A percentile compares a stretch with the other conserved stretches of the same genome.
These are phyloP conservation scores for Ephestia elutella DNA, from an alignment of 1,140 invertebrate species.

Conservation along the genomic window DNA sequence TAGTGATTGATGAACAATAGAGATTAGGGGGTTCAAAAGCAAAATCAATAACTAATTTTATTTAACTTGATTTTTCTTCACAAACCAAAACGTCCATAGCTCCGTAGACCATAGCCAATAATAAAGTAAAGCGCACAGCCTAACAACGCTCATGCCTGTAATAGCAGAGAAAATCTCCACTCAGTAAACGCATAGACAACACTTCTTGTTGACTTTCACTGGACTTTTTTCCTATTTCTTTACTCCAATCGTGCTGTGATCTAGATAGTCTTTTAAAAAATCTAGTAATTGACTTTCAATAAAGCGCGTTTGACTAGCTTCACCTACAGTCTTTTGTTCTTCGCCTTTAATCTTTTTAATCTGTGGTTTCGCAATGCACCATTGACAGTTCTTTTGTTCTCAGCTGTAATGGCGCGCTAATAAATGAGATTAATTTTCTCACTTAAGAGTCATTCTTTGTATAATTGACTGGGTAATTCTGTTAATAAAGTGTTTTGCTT, in stretches of 20 bases:
- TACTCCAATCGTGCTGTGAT: conserved; percentile 13
- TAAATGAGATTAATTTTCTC: conserved; percentile 4
- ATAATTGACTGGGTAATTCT: background rate
- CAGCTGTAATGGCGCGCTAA: background rate
- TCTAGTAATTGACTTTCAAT: background rate
- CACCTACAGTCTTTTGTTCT: conserved; percentile 10
- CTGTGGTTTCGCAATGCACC: background rate
- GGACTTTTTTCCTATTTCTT: conserved; percentile 18
- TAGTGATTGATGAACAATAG: no score
- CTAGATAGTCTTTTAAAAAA: conserved; percentile 11
- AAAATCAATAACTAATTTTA: no score
- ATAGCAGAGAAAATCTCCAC: conserved; percentile 18
- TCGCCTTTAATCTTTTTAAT: background rate
- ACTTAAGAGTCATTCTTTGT: background rate
- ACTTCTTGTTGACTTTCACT: conserved; percentile 19
- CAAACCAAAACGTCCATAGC: no score
- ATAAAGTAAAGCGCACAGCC: background rate
- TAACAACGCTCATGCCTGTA: conserved; percentile 9
- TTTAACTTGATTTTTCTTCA: no score
- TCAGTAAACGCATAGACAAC: conserved; percentile 6
- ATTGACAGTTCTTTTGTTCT: conserved; percentile 1
- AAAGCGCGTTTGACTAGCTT: no score
- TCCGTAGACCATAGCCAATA: background rate
- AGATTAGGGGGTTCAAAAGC: no score
- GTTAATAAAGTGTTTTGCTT: background rate